Conservation (phyloP, 1,140 invertebrate genomes). For the Scaptomyza pallida region DNA sequence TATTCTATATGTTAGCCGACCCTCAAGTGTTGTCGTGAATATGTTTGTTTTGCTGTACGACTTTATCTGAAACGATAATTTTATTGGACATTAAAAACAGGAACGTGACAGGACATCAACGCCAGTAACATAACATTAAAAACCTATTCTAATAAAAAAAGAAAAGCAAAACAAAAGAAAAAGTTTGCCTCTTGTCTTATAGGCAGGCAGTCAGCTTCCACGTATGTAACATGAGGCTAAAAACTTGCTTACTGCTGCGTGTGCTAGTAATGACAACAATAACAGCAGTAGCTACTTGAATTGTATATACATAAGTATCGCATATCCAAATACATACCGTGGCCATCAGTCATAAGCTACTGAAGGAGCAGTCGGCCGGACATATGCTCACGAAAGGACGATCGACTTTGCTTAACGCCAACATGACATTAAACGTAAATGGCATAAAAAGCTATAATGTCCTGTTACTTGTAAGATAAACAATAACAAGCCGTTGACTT, state of each 20-base stretch:
- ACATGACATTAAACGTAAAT: slow-evolving; percentile 74
- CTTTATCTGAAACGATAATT: slow-evolving; percentile 73
- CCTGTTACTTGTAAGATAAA: slow-evolving; percentile 71
- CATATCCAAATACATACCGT: slow-evolving; percentile 54
- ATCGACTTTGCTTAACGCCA: slow-evolving; percentile 54
- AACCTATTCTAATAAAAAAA: slow-evolving; percentile 71
- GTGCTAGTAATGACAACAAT: slow-evolving; percentile 55
- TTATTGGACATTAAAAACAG: slow-evolving; percentile 78
- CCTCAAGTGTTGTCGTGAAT: slow-evolving; percentile 1
- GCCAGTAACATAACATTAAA: slow-evolving; percentile 70
- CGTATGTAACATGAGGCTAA: slow-evolving; percentile 27
- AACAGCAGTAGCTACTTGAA: slow-evolving; percentile 51
- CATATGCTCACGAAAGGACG: slow-evolving; percentile 29
- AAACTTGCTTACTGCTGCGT: slow-evolving; percentile 44
- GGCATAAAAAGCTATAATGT: slow-evolving; percentile 80
- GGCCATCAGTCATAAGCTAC: slow-evolving; percentile 77
- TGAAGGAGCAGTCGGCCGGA: slow-evolving; percentile 35
- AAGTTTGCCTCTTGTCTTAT: slow-evolving; percentile 10
- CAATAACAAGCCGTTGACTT: slow-evolving; percentile 63
- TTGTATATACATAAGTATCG: slow-evolving; percentile 44
- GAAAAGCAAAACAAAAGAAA: slow-evolving; percentile 39
- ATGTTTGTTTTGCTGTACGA: slow-evolving; percentile 41
- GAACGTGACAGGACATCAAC: slow-evolving; percentile 68
- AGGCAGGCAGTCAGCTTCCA: background rate
- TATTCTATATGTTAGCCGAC: slow-evolving; percentile 10